Conservation (phyloP, 2,888 invertebrate genomes). For the Dicyrtomina minuta region DNA sequence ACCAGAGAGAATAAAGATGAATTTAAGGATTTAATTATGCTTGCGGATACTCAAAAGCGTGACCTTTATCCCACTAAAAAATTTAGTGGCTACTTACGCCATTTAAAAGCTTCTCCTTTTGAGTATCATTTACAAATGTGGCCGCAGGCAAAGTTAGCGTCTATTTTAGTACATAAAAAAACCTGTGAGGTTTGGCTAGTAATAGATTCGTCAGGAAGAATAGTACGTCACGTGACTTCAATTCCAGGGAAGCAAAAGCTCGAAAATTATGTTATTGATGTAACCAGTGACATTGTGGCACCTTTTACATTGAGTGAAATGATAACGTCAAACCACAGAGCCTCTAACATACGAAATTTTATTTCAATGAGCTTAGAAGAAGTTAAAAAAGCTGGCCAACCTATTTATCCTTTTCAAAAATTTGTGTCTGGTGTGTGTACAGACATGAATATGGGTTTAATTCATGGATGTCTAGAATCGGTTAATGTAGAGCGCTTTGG, state of each 20-base stretch:
- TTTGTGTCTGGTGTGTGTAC: neutral
- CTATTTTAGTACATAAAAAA: neutral
- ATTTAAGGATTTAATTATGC: neutral
- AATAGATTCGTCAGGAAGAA: neutral
- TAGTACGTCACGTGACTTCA: no score
- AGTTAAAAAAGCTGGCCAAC: neutral
- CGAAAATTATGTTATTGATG: neutral
- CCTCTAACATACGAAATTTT: neutral
- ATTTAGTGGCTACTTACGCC: neutral
- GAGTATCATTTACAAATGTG: slow-evolving; percentile 2
- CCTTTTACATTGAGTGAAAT: slow-evolving; percentile 1
- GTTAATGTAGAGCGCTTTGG: neutral
- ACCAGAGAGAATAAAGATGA: neutral
- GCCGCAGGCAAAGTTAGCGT: neutral
- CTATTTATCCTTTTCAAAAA: neutral
- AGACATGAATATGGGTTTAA: neutral
- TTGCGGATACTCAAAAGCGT: neutral
- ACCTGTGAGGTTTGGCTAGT: neutral
- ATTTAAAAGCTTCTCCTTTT: neutral
- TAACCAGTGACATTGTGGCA: neutral
- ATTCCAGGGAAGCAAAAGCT: neutral
- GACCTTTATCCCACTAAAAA: neutral
- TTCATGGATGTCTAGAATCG: neutral
- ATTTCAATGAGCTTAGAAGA: neutral
- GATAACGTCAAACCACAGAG: neutral